Evolutionary conservation across 2,888 invertebrate species (phyloP).

Genomic region (Iphiclides podalirius): DNA sequence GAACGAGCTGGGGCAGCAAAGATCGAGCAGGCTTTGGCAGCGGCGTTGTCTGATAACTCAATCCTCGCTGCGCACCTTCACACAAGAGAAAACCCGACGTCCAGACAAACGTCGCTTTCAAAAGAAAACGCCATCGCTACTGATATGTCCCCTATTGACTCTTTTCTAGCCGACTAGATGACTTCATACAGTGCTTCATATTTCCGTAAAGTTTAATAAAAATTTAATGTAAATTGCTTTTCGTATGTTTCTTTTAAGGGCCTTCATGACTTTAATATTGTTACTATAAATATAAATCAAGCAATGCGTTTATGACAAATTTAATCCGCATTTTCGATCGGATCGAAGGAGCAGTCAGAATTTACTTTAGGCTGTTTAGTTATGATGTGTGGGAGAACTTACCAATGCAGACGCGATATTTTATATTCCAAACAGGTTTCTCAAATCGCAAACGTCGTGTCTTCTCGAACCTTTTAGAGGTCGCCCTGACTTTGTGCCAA

Average conservation of each 20-base stretch:
- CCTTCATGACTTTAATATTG: no score
- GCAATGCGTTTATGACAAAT: no score
- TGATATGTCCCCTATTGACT: conserved; percentile 58
- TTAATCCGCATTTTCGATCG: no score
- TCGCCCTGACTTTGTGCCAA: conserved; percentile 33
- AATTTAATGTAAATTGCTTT: no score
- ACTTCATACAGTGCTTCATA: no score
- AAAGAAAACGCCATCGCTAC: conserved; percentile 31
- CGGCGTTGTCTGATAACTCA: conserved; percentile 61
- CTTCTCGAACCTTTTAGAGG: conserved; percentile 38
- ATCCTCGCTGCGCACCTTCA: conserved; percentile 49
- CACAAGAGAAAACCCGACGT: conserved; percentile 39
- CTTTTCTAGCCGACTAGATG: conserved; percentile 64
- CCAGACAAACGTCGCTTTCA: conserved; percentile 29
- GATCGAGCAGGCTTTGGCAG: conserved; percentile 55
- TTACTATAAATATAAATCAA: no score
- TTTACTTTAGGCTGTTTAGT: conserved; percentile 8
- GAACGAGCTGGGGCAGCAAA: conserved; percentile 55
- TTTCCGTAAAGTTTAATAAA: no score
- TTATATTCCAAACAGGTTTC: conserved; percentile 57
- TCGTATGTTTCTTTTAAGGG: no score
- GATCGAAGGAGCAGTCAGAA: no score
- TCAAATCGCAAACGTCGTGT: conserved; percentile 40
- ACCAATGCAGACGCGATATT: conserved; percentile 26
- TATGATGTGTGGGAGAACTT: conserved; percentile 20